phyloP scores from a whole-genome alignment of 2,888 invertebrate genomes.

The Drosophila gaucha region DNA sequence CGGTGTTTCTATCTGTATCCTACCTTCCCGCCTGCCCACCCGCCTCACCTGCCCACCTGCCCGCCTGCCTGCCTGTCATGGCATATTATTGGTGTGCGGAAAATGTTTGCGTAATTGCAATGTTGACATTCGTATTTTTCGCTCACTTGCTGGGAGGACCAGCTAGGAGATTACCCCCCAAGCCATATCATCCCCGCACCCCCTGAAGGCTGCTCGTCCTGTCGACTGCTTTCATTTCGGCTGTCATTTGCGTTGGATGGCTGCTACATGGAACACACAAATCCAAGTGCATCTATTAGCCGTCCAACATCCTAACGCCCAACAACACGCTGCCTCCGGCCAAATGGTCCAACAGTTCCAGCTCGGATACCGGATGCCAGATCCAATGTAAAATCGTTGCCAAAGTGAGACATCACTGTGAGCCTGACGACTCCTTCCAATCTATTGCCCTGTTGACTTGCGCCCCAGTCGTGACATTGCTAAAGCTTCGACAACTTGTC shows the following conservation, averaged over 20 bases:
- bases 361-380: slow-evolving; percentile 7
- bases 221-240: slow-evolving; percentile 47
- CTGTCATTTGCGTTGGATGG: slow-evolving; percentile 51
- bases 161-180: slow-evolving; percentile 13
- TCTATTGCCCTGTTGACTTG: slow-evolving; percentile 53
- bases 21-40: background rate
- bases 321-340: slow-evolving; percentile 54
- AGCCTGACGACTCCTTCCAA: slow-evolving; percentile 6
- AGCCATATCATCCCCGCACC: background rate
- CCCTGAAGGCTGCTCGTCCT: background rate
- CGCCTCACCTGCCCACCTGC: background rate
- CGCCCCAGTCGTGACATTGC: slow-evolving; percentile 66
- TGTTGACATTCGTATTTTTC: slow-evolving; percentile 82
- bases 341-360: slow-evolving; percentile 4
- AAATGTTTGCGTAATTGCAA: slow-evolving; percentile 83
- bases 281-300: slow-evolving; percentile 71
- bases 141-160: slow-evolving; percentile 32
- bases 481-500: slow-evolving; percentile 77
- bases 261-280: slow-evolving; percentile 39
- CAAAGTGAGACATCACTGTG: slow-evolving; percentile 49
- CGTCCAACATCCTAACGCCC: slow-evolving; percentile 62
- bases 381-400: slow-evolving; percentile 30
- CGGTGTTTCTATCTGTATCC: slow-evolving; percentile 9
- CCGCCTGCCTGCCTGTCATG: slow-evolving; percentile 65
- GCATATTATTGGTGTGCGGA: slow-evolving; percentile 82